A percentile compares a stretch with the other conserved stretches of the same genome.
Evolutionary conservation across 2,888 invertebrate species (phyloP).

Genomic region (Eudemis profundana): DNA sequence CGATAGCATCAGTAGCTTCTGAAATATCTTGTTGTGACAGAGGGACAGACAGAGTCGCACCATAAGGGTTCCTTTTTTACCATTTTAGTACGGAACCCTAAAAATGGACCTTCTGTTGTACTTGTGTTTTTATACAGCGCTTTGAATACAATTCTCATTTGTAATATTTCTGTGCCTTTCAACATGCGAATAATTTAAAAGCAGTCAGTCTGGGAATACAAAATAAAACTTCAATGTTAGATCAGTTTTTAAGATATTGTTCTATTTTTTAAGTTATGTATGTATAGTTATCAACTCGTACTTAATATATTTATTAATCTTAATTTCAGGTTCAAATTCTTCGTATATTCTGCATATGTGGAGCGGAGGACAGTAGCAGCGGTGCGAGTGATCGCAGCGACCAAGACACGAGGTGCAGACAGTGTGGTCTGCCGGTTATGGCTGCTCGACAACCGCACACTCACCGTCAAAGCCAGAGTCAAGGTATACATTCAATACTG

Average conservation of each 20-base stretch:
- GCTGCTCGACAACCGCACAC: conserved; percentile 87
- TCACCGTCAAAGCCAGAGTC: conserved; percentile 90
- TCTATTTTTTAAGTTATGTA: too few species aligned
- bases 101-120: neutral
- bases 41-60: too few species aligned
- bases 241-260: too few species aligned
- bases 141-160: conserved; percentile 12
- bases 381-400: conserved; percentile 94
- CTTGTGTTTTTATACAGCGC: neutral
- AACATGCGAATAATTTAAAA: conserved; percentile 14
- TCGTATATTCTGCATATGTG: conserved; percentile 95
- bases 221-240: too few species aligned
- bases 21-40: too few species aligned
- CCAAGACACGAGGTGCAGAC: conserved; percentile 94
- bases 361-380: conserved; percentile 89
- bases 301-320: conserved; percentile 26
- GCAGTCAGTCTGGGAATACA: too few species aligned
- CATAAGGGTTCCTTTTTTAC: too few species aligned
- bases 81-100: too few species aligned
- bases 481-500: conserved; percentile 72
- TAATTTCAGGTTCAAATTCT: conserved; percentile 91
- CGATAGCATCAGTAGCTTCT: too few species aligned
- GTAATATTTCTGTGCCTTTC: conserved; percentile 8
- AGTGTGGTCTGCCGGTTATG: conserved; percentile 92
- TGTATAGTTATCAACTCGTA: too few species aligned